Evolutionary conservation across 2,888 invertebrate genomes (phyloP), one percentile per base, ranked within the genome.

Genomic region (Punctoribates punctum): DNA sequence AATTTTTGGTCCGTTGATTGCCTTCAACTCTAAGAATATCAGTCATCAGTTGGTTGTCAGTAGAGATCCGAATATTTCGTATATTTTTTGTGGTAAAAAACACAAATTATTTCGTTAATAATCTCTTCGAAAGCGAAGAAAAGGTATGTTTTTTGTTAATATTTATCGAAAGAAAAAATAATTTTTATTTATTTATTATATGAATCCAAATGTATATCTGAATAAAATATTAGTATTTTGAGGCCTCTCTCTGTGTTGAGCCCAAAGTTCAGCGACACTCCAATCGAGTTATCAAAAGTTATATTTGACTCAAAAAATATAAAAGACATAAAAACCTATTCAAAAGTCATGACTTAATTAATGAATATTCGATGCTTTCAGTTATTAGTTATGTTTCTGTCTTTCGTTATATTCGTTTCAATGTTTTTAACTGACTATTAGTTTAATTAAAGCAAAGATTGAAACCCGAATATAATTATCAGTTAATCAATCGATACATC

Each of bases 21-120:
- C 57, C 57, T 57, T 57, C 57, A 57, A 57, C 57, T 57, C 25
- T 8, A 57, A 57, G 23, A 57, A 25, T 57, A 57, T 57, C 57
- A 57, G 23, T 57, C 57, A 57, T 57, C 57, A 23, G 25, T 57
- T 57, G n/a, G 57, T 25, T 57, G 23, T 57, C 57, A 25, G 0
- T 57, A 57, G 57, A 57, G 6, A 57, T 57, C n/a, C 17, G 4
- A 57, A 57, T 57, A 23, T 23, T 11, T 23, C 13, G 23, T 8
- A 57, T 23, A 25, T 42, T 42, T 42, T 34, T 34, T 8, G 34
- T 8, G 42, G 34, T 6, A 34, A 42, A 42, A 42, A 42, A 13
- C 42, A 8, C 8, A 9, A 42, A 8, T 13, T 42, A 42, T 42
- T 34, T 34, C 34, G 34, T 34, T 34, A 34, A 34, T 34, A 34